These are phyloP conservation scores for Eumaeus atala DNA, from an alignment of 1,140 invertebrate species.

Conservation along the genomic window DNA sequence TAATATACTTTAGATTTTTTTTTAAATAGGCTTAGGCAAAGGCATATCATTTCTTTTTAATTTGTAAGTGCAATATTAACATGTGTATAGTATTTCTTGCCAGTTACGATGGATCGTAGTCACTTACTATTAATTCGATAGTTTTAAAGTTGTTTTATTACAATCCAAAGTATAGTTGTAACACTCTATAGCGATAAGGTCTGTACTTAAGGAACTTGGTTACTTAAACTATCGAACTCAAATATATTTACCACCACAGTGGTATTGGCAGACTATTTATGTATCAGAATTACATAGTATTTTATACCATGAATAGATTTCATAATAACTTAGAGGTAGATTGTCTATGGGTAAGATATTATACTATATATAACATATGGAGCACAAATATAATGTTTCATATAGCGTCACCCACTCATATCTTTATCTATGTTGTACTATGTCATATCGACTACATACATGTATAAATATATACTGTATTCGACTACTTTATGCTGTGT, in stretches of 20 bases:
- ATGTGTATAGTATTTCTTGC: conserved; percentile 16
- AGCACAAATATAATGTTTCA: conserved; percentile 54
- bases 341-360: conserved; percentile 23
- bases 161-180: conserved; percentile 15
- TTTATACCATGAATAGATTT: conserved; percentile 45
- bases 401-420: conserved; percentile 49
- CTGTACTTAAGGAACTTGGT: conserved; percentile 8
- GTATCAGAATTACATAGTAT: conserved; percentile 29
- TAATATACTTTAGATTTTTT: conserved; percentile 10
- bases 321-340: conserved; percentile 30
- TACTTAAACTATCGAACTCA: conserved; percentile 1
- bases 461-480: conserved; percentile 41
- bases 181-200: conserved; percentile 11
- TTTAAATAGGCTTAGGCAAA: conserved; percentile 13
- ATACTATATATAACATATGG: conserved; percentile 35
- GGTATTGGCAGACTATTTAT: conserved; percentile 7
- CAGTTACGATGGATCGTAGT: conserved; percentile 11
- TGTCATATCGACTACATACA: conserved; percentile 40
- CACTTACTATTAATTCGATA: conserved; percentile 13
- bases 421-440: conserved; percentile 58
- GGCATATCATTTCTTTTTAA: conserved; percentile 17
- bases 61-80: conserved; percentile 18
- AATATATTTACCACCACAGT: conserved; percentile 4
- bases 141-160: conserved; percentile 3
- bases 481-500: conserved; percentile 43